Percentiles rank a stretch among this genome's conserved stretches.
These are phyloP conservation scores for Hypocryptadius cinnamomeus DNA, from an alignment of 2,113 vertebrate species.

Conservation along the genomic window DNA sequence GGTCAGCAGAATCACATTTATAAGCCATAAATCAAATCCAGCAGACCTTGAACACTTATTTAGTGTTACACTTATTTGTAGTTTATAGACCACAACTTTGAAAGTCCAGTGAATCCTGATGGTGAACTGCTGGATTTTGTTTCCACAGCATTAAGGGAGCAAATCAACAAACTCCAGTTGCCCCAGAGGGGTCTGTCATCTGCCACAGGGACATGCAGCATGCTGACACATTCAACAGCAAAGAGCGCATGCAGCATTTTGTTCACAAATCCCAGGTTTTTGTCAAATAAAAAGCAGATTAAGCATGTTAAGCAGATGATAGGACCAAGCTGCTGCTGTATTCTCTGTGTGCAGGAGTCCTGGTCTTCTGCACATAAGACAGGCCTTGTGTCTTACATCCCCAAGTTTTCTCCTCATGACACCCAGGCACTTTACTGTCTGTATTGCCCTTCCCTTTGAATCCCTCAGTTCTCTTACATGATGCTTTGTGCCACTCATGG, in stretches of 20 bases:
- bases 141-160: background rate
- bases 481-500: background rate
- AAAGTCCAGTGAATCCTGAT: background rate
- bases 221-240: background rate
- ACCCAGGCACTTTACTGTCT: background rate
- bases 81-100: background rate
- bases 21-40: slow-evolving; percentile 19
- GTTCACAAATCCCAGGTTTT: background rate
- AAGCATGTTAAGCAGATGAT: background rate
- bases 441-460: background rate
- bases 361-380: background rate
- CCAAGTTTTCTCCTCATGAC: background rate
- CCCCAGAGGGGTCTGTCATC: background rate
- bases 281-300: background rate
- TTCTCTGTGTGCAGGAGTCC: background rate
- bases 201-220: accelerated
- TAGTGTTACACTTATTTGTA: background rate
- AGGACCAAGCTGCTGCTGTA: background rate
- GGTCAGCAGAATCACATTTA: background rate
- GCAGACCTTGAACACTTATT: background rate
- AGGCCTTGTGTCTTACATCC: background rate
- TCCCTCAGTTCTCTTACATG: accelerated
- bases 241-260: background rate
- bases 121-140: background rate
- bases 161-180: background rate